Evolutionary conservation across 2,888 invertebrate species (phyloP).

Genomic region (Netelia fuscicornis): DNA sequence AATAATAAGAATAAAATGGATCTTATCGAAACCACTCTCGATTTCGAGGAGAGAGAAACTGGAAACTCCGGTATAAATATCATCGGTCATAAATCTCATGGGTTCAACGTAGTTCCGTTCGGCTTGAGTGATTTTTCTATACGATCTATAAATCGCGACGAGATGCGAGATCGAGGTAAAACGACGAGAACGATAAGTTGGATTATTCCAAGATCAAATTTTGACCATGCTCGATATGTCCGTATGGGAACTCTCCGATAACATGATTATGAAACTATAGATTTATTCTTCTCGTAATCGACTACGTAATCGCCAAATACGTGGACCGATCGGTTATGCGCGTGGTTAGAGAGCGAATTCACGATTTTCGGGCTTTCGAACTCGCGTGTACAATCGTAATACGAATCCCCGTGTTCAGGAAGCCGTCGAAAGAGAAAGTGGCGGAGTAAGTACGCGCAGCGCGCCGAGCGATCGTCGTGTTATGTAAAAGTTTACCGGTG

Average conservation of each 20-base stretch:
- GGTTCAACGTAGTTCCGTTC: neutral
- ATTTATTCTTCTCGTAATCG: neutral
- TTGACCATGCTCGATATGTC: no score
- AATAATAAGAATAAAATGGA: constrained; percentile 10
- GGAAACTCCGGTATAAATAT: constrained; percentile 41
- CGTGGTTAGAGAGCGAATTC: neutral
- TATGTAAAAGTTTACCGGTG: constrained; percentile 80
- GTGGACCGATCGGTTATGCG: neutral
- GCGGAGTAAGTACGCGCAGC: constrained; percentile 36
- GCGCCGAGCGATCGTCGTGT: constrained; percentile 68
- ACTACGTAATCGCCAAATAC: neutral
- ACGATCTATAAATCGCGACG: neutral
- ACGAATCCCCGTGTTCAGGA: constrained; percentile 66
- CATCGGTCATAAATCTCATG: neutral
- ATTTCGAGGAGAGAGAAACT: constrained; percentile 32
- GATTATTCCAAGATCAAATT: no score
- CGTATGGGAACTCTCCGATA: no score
- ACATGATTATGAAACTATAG: no score
- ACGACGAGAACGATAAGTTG: no score
- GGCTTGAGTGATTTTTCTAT: constrained; percentile 23
- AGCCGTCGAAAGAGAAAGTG: constrained; percentile 81
- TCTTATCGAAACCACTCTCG: constrained; percentile 27
- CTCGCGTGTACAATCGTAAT: constrained; percentile 21
- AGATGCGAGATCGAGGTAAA: neutral
- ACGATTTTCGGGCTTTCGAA: constrained; percentile 5